A percentile compares a stretch with the other conserved stretches of the same genome.
Conservation (phyloP, 2,113 vertebrate genomes). For the Junco hyemalis region DNA sequence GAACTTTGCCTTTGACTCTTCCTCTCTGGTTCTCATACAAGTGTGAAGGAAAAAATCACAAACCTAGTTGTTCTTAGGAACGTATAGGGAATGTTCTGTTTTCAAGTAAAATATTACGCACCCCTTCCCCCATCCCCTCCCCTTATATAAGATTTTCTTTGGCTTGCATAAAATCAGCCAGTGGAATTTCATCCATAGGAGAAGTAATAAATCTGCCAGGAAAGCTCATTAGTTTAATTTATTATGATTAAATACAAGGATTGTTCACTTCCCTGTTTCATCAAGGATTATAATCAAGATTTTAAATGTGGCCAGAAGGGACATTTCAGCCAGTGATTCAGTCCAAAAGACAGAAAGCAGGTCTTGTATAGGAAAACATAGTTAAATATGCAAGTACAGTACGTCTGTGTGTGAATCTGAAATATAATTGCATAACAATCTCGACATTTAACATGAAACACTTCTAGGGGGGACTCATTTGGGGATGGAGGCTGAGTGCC, state of each 20-base stretch:
- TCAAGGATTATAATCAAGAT: conserved; percentile 38
- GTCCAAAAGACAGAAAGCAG: background rate
- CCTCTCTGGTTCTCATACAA: background rate
- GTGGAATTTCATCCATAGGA: background rate
- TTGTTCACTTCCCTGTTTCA: conserved; percentile 29
- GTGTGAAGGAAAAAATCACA: background rate
- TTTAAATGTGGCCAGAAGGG: conserved; percentile 42
- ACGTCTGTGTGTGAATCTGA: background rate
- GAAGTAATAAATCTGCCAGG: conserved; percentile 23
- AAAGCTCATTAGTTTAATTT: conserved; percentile 52
- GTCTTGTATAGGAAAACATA: background rate
- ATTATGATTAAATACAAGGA: conserved; percentile 51
- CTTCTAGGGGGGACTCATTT: background rate
- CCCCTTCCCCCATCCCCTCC: rapidly evolving
- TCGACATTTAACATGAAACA: background rate
- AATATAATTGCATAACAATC: background rate
- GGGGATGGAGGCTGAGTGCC: background rate
- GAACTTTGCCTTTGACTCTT: background rate
- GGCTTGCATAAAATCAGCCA: background rate
- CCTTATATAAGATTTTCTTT: background rate
- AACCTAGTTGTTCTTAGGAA: background rate
- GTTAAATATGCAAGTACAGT: conserved; percentile 8
- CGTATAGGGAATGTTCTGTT: background rate
- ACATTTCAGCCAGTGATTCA: conserved; percentile 24
- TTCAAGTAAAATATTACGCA: background rate